Base-by-base conservation (phyloP, 1,140 invertebrate genomes). In the Papilio xuthus region DNA sequence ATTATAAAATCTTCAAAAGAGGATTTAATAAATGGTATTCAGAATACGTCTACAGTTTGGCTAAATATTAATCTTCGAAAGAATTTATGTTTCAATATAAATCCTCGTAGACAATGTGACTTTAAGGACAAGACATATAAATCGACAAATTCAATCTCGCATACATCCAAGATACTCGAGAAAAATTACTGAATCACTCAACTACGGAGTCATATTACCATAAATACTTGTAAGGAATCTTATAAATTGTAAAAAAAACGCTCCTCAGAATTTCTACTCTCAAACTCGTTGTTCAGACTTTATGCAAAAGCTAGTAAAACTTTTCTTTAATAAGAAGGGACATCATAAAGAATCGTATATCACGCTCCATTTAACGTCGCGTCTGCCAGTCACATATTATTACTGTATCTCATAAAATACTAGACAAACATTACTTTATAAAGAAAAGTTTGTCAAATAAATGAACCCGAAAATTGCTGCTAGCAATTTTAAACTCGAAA, bases 361-460 rank as follows among this genome's bases (percentile, higher is more conserved):
- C 74, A 63, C 74, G 74, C 74, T 76, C 37, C 74, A 60, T 76
- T 76, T 76, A 76, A 76, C 74, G 53, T 76, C 74, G 53, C 73
- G 73, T 75, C 73, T 53, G 73, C 50, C 8, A 75, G 50, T 56
- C 73, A 75, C 44, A 56, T 75, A 75, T 42, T 37, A 73, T 37
- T 42, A 72, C n/a, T 72, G 41, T 72, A 73, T 73, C 37, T 26
- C 71, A 73, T 44, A 50, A 50, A 47, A 73, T 73, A 73, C 71
- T 73, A 73, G 23, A 73, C 41, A 73, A 73, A 73, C 42, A 73
- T 73, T 8, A 42, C n/a, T 71, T 37, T 47, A 42, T n/a, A 73
- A 42, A 44, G 41, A 47, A 44, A 73, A 73, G 42, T 73, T 73
- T 73, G 37, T 73, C 20, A 47, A 73, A 73, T 71, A 71, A 42